These are phyloP conservation scores for Hippocampus guttulatus DNA, from an alignment of 2,113 vertebrate genomes.

Conservation along the genomic window DNA sequence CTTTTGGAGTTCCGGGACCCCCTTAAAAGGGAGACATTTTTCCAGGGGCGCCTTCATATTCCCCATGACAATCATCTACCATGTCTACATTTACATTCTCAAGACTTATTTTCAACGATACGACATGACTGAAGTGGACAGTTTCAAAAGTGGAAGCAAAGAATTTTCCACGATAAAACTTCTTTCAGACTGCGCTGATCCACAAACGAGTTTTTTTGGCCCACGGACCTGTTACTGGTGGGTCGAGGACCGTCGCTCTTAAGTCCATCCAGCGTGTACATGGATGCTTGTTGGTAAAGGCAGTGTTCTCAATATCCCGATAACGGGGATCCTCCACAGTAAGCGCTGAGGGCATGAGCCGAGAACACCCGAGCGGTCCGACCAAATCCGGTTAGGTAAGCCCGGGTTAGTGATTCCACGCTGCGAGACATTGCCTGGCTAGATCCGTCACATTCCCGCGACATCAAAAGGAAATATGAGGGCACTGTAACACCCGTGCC, in stretches of 20 bases:
- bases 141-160: neutral
- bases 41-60: neutral
- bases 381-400: slow-evolving; percentile 77
- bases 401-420: slow-evolving; percentile 75
- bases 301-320: slow-evolving; percentile 65
- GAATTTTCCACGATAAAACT: neutral
- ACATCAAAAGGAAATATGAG: slow-evolving; percentile 69
- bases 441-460: slow-evolving; percentile 74
- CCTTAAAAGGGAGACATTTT: neutral
- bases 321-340: slow-evolving; percentile 66
- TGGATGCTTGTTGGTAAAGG: slow-evolving; percentile 63
- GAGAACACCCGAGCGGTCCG: slow-evolving; percentile 58
- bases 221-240: too few species aligned
- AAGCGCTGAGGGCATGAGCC: slow-evolving; percentile 58
- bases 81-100: slow-evolving; percentile 21
- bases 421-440: slow-evolving; percentile 68
- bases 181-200: neutral
- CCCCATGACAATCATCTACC: neutral
- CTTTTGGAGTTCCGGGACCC: neutral
- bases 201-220: neutral
- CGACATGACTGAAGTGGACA: too few species aligned
- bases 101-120: too few species aligned
- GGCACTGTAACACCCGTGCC: slow-evolving; percentile 21
- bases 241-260: neutral
- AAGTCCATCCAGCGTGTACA: slow-evolving; percentile 48